Conservation (phyloP, 2,888 invertebrate species). For the Tenthredo amoena region DNA sequence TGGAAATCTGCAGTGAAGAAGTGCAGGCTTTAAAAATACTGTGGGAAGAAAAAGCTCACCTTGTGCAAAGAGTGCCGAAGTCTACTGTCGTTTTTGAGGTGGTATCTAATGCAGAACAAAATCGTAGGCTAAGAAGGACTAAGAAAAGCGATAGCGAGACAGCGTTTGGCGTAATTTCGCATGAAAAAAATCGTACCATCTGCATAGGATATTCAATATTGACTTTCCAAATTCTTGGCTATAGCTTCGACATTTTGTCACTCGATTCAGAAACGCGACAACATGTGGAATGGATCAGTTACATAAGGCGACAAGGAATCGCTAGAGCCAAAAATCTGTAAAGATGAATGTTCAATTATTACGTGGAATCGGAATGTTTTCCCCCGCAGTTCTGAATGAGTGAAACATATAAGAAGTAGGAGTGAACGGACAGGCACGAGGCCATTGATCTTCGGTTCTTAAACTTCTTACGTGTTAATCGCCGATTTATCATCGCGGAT, state of each 20-base stretch:
- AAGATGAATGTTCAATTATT: neutral
- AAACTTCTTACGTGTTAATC: slow-evolving; percentile 1
- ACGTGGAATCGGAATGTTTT: neutral
- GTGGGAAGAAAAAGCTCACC: neutral
- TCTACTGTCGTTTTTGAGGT: neutral
- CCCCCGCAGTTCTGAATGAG: neutral
- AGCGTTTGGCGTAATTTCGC: neutral
- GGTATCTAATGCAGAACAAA: neutral
- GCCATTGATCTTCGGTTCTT: slow-evolving; percentile 12
- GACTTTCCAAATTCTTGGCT: too few species aligned
- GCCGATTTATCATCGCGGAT: neutral
- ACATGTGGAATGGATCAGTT: neutral
- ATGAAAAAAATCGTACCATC: neutral
- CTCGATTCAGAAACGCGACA: neutral
- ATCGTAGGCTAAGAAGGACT: neutral
- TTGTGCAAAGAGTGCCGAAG: neutral
- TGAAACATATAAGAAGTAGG: neutral
- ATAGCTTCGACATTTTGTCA: neutral
- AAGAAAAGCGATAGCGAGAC: neutral
- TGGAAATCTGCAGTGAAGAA: slow-evolving; percentile 1
- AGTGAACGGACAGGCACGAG: neutral
- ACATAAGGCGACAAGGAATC: neutral
- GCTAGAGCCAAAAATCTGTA: neutral
- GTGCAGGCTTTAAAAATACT: neutral
- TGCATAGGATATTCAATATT: too few species aligned